phyloP scores from a whole-genome alignment of 2,797 vertebrate genomes.

The Chaetodon trifasciatus region DNA sequence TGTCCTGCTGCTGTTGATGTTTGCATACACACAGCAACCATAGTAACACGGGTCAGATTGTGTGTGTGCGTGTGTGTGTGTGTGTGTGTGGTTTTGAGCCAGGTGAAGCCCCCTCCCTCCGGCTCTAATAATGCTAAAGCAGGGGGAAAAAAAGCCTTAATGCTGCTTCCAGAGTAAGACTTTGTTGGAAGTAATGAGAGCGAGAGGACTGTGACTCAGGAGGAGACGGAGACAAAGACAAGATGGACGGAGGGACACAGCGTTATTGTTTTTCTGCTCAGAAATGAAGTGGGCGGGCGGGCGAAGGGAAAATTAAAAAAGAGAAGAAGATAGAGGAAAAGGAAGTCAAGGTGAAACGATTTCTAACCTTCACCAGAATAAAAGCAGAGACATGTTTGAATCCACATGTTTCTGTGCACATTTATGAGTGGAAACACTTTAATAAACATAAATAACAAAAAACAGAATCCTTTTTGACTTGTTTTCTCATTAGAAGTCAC shows the following conservation, averaged over 20 bases:
- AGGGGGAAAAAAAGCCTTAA: slow-evolving; percentile 4
- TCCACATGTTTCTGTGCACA: too few relatives aligned
- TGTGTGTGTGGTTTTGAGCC: slow-evolving; percentile 3
- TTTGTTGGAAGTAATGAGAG: slow-evolving; percentile 17
- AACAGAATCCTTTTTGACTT: too few relatives aligned
- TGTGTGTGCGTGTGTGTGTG: slow-evolving; percentile 10
- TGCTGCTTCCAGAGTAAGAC: slow-evolving; percentile 20
- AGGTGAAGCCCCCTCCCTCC: slow-evolving; percentile 11
- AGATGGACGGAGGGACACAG: neutral
- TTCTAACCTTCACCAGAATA: neutral
- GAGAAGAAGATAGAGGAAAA: neutral
- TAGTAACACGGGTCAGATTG: neutral
- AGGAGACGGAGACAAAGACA: neutral
- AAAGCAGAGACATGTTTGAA: neutral
- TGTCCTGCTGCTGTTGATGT: slow-evolving; percentile 4
- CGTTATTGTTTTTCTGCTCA: neutral
- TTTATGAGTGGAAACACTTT: too few relatives aligned
- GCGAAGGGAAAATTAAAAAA: slow-evolving; percentile 4
- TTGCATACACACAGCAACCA: slow-evolving; percentile 2
- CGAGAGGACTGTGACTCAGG: slow-evolving; percentile 9
- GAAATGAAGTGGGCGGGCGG: neutral
- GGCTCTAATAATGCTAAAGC: slow-evolving; percentile 25
- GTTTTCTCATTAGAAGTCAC: too few relatives aligned
- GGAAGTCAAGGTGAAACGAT: neutral
- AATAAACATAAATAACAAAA: too few relatives aligned